Conservation (phyloP, 35 echinoderm and acorn worm species). For the Amphiura filiformis region DNA sequence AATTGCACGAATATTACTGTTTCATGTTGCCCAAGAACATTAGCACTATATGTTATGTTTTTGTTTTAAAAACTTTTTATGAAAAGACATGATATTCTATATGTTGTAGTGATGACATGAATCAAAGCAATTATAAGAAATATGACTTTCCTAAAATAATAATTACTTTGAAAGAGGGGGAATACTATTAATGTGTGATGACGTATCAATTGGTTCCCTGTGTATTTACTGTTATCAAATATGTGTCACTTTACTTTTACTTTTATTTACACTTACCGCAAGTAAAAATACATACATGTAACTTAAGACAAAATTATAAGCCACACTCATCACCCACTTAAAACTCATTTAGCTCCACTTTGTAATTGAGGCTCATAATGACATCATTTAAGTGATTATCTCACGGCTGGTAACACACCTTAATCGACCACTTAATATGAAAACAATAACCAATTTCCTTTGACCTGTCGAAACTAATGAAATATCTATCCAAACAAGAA, state of each 20-base stretch:
- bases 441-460: not conserved
- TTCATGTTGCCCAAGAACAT: too few species aligned
- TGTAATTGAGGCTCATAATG: not conserved
- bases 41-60: too few species aligned
- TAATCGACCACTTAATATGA: not conserved
- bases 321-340: not conserved
- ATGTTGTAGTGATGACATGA: too few species aligned
- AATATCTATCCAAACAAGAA: constrained; percentile 1
- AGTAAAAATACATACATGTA: not conserved
- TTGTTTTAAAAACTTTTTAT: too few species aligned
- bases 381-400: constrained; percentile 8
- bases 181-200: not conserved
- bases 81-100: too few species aligned
- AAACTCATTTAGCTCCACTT: not conserved
- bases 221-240: not conserved
- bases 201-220: not conserved
- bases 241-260: not conserved
- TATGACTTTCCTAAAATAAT: too few species aligned
- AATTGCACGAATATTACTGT: too few species aligned
- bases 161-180: too few species aligned
- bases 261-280: not conserved
- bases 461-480: constrained; percentile 6
- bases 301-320: not conserved
- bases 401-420: not conserved
- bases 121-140: too few species aligned